A percentile compares a stretch with the other conserved stretches of the same genome.
These are phyloP conservation scores for Podabrus alpinus DNA, from an alignment of 2,888 invertebrate species.

Conservation along the genomic window DNA sequence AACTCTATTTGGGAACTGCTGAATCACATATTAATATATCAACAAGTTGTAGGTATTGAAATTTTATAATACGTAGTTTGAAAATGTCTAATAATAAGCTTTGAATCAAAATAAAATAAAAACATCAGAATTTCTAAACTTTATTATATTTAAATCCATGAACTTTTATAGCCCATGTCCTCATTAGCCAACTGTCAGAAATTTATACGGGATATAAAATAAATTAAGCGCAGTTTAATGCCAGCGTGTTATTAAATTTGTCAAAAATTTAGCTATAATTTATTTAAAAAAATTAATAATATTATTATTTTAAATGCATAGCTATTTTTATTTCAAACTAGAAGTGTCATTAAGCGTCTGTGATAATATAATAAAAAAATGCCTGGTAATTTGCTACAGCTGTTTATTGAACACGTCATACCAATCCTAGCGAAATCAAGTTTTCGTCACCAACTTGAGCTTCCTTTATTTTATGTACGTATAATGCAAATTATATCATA, in stretches of 20 bases:
- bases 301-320: neutral
- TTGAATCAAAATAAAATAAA: neutral
- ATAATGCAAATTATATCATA: no score
- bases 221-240: neutral
- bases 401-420: neutral
- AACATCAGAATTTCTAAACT: neutral
- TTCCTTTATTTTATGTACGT: no score
- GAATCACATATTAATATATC: neutral
- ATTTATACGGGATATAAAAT: neutral
- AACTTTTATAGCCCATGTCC: neutral
- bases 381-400: neutral
- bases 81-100: neutral
- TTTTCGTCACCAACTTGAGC: no score
- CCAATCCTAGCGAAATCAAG: no score
- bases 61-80: neutral
- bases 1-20: no score
- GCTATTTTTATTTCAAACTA: neutral
- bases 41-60: neutral
- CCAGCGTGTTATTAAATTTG: neutral
- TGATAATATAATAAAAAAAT: neutral
- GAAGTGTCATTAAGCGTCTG: neutral
- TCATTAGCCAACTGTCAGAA: neutral
- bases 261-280: neutral
- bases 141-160: neutral
- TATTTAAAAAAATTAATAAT: neutral